A percentile compares a stretch with the other conserved stretches of the same genome.
These are phyloP conservation scores for Cotesia glomerata DNA, from an alignment of 1,140 invertebrate species.

Conservation along the genomic window DNA sequence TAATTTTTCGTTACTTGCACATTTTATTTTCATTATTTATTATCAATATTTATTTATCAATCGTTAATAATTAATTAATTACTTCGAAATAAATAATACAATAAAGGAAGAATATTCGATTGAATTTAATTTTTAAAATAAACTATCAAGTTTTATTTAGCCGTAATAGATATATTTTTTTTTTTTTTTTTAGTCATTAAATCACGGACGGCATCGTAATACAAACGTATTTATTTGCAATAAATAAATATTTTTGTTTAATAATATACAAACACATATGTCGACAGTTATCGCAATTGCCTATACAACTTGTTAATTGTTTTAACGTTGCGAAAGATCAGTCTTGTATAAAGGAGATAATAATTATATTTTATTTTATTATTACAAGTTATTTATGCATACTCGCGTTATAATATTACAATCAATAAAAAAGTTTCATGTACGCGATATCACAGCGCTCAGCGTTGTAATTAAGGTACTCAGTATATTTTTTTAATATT, in stretches of 20 bases:
- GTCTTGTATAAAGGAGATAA: constrained; percentile 48
- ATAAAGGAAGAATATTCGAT: no score
- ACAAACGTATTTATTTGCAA: neutral
- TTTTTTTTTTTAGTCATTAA: neutral
- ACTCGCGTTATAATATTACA: constrained; percentile 48
- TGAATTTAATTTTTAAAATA: neutral
- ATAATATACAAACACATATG: constrained; percentile 9
- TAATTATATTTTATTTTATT: constrained; percentile 40
- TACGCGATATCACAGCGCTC: constrained; percentile 63
- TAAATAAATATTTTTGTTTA: constrained; percentile 2
- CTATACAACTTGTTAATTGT: constrained; percentile 50
- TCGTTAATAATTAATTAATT: no score
- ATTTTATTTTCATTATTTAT: no score
- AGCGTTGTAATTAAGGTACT: constrained; percentile 56
- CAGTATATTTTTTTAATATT: constrained; percentile 34
- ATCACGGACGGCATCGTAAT: constrained; percentile 11
- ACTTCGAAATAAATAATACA: no score
- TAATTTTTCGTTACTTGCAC: neutral
- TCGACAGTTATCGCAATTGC: constrained; percentile 10
- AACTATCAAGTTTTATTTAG: neutral
- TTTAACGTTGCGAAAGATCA: constrained; percentile 60
- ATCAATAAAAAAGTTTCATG: constrained; percentile 56
- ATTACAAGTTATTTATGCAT: constrained; percentile 51
- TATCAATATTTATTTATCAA: no score
- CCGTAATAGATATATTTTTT: neutral